These are phyloP conservation scores for Ormyrus labotus DNA, from an alignment of 2,888 invertebrate genomes.

Conservation along the genomic window DNA sequence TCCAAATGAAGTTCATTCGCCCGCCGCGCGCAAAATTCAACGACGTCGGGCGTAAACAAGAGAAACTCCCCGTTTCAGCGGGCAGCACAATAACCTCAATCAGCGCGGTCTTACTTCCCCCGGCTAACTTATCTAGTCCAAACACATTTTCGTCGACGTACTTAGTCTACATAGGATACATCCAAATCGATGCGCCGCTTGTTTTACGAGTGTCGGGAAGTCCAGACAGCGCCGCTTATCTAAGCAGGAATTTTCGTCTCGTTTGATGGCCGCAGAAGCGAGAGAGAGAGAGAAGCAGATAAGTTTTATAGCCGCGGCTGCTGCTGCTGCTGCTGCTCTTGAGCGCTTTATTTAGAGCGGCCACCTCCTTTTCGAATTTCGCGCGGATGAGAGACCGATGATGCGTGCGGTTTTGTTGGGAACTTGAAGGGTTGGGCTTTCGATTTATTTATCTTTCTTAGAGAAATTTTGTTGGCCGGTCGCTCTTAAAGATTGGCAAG, in stretches of 20 bases:
- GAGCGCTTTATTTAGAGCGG: constrained; percentile 68
- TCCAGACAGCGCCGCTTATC: constrained; percentile 38
- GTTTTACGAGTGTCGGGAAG: constrained; percentile 34
- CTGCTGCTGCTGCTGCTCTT: constrained; percentile 62
- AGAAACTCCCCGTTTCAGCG: constrained; percentile 18
- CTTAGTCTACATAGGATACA: background rate
- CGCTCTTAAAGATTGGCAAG: no score
- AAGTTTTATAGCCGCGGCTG: constrained; percentile 64
- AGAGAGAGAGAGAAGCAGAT: constrained; percentile 41
- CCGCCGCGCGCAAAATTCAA: no score
- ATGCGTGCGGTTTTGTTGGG: background rate
- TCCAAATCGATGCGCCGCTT: constrained; percentile 11
- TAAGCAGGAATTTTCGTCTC: constrained; percentile 40
- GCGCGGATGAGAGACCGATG: constrained; percentile 17
- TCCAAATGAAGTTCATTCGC: no score
- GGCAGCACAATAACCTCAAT: background rate
- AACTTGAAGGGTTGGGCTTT: no score
- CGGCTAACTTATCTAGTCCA: constrained; percentile 11
- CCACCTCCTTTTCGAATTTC: constrained; percentile 33
- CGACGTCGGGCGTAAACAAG: background rate
- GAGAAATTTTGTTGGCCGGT: no score
- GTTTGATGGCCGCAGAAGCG: background rate
- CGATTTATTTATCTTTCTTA: no score
- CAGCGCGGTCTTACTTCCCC: no score
- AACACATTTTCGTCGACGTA: constrained; percentile 29